phyloP scores from a whole-genome alignment of 1,140 invertebrate genomes.

The Tribolium castaneum region DNA sequence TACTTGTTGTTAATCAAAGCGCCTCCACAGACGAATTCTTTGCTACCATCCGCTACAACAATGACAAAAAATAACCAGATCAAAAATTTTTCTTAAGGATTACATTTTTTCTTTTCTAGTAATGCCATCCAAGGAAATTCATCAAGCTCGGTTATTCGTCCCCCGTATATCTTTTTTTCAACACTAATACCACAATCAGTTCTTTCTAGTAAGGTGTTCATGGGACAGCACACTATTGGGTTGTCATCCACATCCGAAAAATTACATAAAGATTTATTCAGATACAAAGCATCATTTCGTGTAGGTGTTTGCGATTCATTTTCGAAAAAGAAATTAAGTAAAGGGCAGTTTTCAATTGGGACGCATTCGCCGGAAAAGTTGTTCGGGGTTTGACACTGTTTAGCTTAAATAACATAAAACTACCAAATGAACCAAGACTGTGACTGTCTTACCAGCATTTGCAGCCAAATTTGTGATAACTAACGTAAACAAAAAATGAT shows the following conservation, averaged over 20 bases:
- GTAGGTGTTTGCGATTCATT: conserved; percentile 58
- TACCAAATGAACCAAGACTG: not conserved
- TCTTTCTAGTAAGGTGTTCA: not conserved
- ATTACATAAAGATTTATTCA: conserved; percentile 66
- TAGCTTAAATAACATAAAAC: not conserved
- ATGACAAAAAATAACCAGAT: not conserved
- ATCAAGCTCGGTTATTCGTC: conserved; percentile 63
- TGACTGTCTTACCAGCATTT: not conserved
- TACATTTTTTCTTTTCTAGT: conserved; percentile 53
- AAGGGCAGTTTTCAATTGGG: conserved; percentile 61
- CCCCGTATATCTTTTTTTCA: conserved; percentile 62
- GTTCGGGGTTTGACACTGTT: conserved; percentile 60
- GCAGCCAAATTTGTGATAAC: not conserved
- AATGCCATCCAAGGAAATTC: conserved; percentile 69
- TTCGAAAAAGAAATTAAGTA: conserved; percentile 60
- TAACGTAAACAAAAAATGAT: too few species aligned
- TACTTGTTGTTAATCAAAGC: conserved; percentile 70
- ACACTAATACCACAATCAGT: conserved; percentile 44
- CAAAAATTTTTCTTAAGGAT: not conserved
- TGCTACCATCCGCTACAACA: conserved; percentile 43
- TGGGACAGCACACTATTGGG: conserved; percentile 66
- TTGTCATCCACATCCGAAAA: conserved; percentile 65
- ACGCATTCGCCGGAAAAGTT: conserved; percentile 61
- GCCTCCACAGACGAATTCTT: conserved; percentile 63
- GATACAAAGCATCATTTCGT: conserved; percentile 59